Evolutionary conservation across 1,140 invertebrate genomes (phyloP), one percentile per base, ranked within the genome.

Genomic region (Drosophila guanche): DNA sequence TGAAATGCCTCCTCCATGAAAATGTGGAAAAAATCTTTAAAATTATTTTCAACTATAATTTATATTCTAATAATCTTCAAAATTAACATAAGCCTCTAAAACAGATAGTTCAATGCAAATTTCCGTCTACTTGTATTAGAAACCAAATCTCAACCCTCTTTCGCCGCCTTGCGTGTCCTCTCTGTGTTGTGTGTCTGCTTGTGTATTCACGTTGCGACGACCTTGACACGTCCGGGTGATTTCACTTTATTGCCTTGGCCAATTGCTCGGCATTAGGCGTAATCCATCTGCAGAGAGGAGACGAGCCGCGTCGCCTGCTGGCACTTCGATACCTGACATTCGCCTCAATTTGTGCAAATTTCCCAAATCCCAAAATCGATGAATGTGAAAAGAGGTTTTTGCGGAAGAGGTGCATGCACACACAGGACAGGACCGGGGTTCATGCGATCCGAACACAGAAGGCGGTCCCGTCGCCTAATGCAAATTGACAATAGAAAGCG

Each of bases 201-300:
- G 5, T 29, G 16, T 37, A 27, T 48, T 16, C 43, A 37, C 10
- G 33, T 37, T 27, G 29, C 33, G 45, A 53, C 56, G 83, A 66
- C 83, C 83, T 88, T 88, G 83, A 76, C 75, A 83, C 83, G 78
- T 88, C 62, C 52, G 27, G 67, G 83, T 68, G 58, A 88, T 88
- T 88, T 88, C 83, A 88, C 66, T 88, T 79, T 88, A 88, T 88
- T 88, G 75, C 78, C 83, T 50, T 79, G 84, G 75, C 83, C 83
- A 88, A 88, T 88, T 77, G 78, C 52, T 79, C 62, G 70, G 47
- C 83, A 88, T 86, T 76, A 76, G 50, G 14, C 65, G 78, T 88
- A 88, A 88, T 88, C 83, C 83, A 88, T 88, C 83, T 86, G 83
- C 83, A 81, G 54, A 55, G 61, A 59, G 46, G 55, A 40, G 12